Evolutionary conservation across 2,888 invertebrate genomes (phyloP).

Genomic region (Lasioglossum calceatum): DNA sequence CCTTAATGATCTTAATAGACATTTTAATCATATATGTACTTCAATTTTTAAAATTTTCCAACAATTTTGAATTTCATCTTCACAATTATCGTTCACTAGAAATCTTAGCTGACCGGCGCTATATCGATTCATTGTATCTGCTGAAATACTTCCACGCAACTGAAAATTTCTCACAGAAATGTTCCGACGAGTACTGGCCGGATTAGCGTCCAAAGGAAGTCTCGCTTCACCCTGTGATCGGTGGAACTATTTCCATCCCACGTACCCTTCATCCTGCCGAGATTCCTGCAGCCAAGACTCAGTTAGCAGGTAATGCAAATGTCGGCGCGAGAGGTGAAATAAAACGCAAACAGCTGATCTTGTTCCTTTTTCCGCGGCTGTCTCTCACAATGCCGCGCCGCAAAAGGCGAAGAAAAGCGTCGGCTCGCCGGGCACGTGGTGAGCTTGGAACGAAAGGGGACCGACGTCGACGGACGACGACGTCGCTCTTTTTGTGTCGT

Average conservation of each 20-base stretch:
- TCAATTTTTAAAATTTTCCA: too few relatives aligned
- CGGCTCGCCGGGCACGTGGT: constrained; percentile 52
- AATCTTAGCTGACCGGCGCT: neutral
- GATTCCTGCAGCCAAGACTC: neutral
- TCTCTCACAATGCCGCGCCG: constrained; percentile 5
- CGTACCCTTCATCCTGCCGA: neutral
- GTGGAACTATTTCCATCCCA: neutral
- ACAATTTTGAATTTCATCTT: too few relatives aligned
- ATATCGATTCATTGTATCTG: neutral
- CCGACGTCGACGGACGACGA: constrained; percentile 14
- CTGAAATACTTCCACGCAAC: neutral
- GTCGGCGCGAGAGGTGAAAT: neutral
- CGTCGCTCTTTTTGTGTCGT: constrained; percentile 58
- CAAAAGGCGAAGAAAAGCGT: constrained; percentile 45
- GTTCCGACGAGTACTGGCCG: neutral
- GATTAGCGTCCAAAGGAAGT: neutral
- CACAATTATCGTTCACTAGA: neutral
- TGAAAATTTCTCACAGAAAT: neutral
- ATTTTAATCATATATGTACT: too few relatives aligned
- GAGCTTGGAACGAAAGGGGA: constrained; percentile 50
- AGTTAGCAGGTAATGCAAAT: constrained; percentile 9
- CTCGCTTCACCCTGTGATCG: neutral
- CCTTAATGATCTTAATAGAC: too few relatives aligned
- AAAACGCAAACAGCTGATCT: neutral
- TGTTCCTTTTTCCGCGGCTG: neutral